Evolutionary conservation across 2,113 vertebrate species (phyloP), one percentile per base, ranked within the genome.

Genomic region (Anas platyrhynchos): DNA sequence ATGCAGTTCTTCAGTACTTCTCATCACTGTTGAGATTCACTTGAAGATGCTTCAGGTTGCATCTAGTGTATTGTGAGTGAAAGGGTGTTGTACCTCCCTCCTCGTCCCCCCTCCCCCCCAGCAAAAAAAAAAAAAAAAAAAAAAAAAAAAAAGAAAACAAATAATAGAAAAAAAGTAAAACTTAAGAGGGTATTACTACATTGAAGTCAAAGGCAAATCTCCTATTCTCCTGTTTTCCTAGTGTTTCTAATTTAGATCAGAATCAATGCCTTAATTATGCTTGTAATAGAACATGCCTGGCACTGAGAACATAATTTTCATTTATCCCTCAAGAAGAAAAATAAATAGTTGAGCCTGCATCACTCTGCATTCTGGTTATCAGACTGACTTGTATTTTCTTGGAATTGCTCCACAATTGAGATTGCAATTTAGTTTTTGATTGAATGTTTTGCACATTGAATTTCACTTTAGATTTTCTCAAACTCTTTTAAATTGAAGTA

Each of bases 391-490:
- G 80, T 58, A 73, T 96, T 96, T 96, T 90, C 93, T 90, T 96
- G 86, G 86, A 95, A 97, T 88, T 79, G 58, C 65, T 95, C 80
- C 92, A 94, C 92, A 86, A 88, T 4, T 82, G 88, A 91, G 86
- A 94, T 31, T 90, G 83, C 21, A 93, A 86, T 93, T 97, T 93
- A 78, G 69, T 54, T 81, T 96, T 76, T 97, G 88, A 96, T 84
- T 96, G 90, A 95, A 94, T 73, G 69, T 91, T 92, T 96, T 96
- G 74, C 80, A 79, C 86, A 93, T 94, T 92, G 86, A 88, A 86
- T 92, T 96, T 96, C 90, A 95, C 90, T 96, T 95, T n/a, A 72
- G 52, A 86, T 95, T 95, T 97, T 95, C 86, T 90, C 79, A 79
- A 66, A 62, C 13, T 79, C 73, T 79, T 88, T 73, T 86, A 88